Conservation (phyloP, 2,888 invertebrate genomes). For the Ptychoptera contaminata region DNA sequence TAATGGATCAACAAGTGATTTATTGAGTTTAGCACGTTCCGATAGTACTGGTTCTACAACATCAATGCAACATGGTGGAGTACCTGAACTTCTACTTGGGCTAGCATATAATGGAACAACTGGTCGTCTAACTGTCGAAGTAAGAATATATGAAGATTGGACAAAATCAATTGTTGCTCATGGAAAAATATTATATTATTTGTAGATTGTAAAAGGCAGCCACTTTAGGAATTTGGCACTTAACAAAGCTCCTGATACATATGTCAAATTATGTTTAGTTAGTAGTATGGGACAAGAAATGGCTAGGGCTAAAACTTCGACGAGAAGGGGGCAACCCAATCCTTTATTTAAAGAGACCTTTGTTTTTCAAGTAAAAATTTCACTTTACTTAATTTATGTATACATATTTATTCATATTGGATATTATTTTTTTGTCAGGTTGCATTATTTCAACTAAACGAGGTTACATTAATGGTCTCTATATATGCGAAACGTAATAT, state of each 20-base stretch:
- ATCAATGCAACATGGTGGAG: conserved; percentile 77
- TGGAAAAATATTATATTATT: conserved; percentile 7
- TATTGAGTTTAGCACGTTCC: conserved; percentile 69
- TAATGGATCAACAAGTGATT: conserved; percentile 41
- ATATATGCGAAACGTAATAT: conserved; percentile 86
- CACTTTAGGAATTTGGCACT: conserved; percentile 58
- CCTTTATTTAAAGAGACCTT: conserved; percentile 92
- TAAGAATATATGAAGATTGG: conserved; percentile 19
- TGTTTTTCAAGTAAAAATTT: conserved; percentile 65
- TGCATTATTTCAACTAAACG: conserved; percentile 84
- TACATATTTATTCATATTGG: not conserved
- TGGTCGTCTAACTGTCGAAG: conserved; percentile 83
- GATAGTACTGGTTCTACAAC: conserved; percentile 90
- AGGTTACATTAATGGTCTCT: conserved; percentile 87
- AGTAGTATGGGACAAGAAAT: conserved; percentile 89
- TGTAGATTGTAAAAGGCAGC: conserved; percentile 39
- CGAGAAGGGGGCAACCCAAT: conserved; percentile 84
- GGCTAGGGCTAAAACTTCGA: conserved; percentile 82
- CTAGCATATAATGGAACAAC: conserved; percentile 87
- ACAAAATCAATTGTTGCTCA: not conserved
- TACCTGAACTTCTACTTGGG: conserved; percentile 78
- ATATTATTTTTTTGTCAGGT: conserved; percentile 39
- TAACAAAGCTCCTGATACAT: conserved; percentile 79
- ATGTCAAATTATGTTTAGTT: conserved; percentile 81
- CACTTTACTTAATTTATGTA: conserved; percentile 3